phyloP scores from a whole-genome alignment of 2,113 vertebrate genomes.

The Tachysurus vachellii region DNA sequence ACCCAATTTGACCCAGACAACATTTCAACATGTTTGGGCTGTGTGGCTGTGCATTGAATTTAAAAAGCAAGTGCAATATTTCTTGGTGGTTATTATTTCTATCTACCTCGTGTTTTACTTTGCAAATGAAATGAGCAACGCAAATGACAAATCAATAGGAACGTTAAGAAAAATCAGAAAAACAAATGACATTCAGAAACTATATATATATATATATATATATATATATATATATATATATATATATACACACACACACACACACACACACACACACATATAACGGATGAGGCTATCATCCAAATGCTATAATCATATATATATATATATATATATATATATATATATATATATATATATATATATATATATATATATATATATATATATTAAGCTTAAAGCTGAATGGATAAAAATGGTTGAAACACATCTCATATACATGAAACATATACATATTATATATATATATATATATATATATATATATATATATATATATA shows the following conservation, averaged over 20 bases:
- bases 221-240: constrained; percentile 1
- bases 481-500: constrained; percentile 6
- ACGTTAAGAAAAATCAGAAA: background rate
- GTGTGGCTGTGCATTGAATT: background rate
- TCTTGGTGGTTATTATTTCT: background rate
- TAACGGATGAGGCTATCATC: no score
- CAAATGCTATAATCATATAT: no score
- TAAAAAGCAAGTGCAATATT: background rate
- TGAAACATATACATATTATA: background rate
- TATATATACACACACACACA: no score
- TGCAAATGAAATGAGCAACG: background rate
- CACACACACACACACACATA: no score
- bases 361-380: background rate
- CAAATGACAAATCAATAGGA: background rate
- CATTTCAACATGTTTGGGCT: background rate
- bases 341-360: constrained; percentile 1
- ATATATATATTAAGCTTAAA: background rate
- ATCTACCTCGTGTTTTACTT: background rate
- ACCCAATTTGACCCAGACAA: background rate
- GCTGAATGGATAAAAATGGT: no score
- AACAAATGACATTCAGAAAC: background rate
- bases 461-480: background rate
- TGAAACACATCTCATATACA: no score
- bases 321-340: background rate
- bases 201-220: background rate